Evolutionary conservation across 2,113 vertebrate species (phyloP), one percentile per base, ranked within the genome.

Genomic region (Bos indicus): DNA sequence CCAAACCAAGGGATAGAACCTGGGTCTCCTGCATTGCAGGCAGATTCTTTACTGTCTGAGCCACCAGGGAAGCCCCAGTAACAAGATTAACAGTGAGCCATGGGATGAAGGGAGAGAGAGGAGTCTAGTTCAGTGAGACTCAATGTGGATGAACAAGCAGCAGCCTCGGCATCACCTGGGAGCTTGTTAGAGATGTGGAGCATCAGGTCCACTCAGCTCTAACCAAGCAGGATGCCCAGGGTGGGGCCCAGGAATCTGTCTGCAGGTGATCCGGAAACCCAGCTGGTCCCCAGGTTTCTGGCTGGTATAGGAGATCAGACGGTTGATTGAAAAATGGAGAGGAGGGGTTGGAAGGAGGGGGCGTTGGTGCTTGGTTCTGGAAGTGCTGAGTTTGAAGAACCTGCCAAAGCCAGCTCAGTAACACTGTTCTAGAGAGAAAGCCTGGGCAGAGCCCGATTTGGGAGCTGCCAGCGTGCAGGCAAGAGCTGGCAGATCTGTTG

Each of bases 241-340:
- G n/a, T 4, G 60, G 62, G 40, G 62, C 21, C 62, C 40, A 10
- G 60, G 60, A 40, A 12, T n/a, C 36, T 40, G 8, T 43, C 28
- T 13, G 51, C 26, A 11, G 21, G 28, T 19, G 46, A 25, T 4
- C 28, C 0, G 1, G 4, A 21, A 1, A 5, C 48, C 15, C 40
- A 13, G 43, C 60, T 14, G 36, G 46, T 36, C 33, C 51, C 52
- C 30, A 10, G 71, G 23, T 77, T 93, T 62, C 88, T 30, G 60
- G 60, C 26, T 52, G 62, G 14, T 54, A 9, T 4, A 36, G 17
- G 7, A 4, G 40, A 80, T 23, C 25, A 25, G 17, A 46, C 5
- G 7, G 40, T 2, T 80, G 64, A 78, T 30, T 83, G 26, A 87
- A 40, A 82, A 74, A 60, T 3, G 21, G 30, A 67, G 28, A 57